Evolutionary conservation across 2,888 invertebrate species (phyloP), one percentile per base, ranked within the genome.

Genomic region (Papilio demoleus): DNA sequence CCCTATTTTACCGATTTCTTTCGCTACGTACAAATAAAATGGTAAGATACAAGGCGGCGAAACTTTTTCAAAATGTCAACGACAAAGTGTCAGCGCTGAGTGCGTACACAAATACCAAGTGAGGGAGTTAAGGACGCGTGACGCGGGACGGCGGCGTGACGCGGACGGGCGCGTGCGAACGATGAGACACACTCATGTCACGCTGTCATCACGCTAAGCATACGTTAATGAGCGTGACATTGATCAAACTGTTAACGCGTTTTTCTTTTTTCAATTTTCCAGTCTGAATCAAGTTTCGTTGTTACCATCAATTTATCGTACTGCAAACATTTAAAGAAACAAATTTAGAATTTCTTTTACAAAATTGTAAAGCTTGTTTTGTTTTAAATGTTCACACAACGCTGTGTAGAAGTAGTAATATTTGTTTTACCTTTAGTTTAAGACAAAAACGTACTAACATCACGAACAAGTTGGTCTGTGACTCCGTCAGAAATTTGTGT

Each of bases 191-290:
- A 11, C 31, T 27, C 75, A 73, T 70, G 67, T 59, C 65, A 75
- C 78, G 94, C 94, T 90, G 94, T 73, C 66, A 36, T 12, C 40
- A 62, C 72, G 71, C 72, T 63, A 65, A 72, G 70, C 73, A 75
- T 14, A 38, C 38, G 3, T 38, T 38, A 14, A n/a, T 38, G n/a
- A n/a, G 38, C 14, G n/a, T 38, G 38, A 38, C 38, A 2, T 38
- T 38, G 14, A 38, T 38, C 38, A 14, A 38, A 12, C 38, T 14
- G 38, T 14, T 11, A 38, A 38, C 4, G 4, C 14, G 38, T 38
- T 38, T 14, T 38, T 38, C 14, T 14, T 12, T 38, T 14, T 0
- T n/a, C n/a, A n/a, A n/a, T n/a, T 38, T 38, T 14, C 14, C 14
- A 38, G 12, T 38, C 14, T 38, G 14, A 38, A 12, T 38, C 14